A percentile compares a stretch with the other conserved stretches of the same genome.
Conservation (phyloP, 2,888 invertebrate species). For the Enchytraeus crypticus region DNA sequence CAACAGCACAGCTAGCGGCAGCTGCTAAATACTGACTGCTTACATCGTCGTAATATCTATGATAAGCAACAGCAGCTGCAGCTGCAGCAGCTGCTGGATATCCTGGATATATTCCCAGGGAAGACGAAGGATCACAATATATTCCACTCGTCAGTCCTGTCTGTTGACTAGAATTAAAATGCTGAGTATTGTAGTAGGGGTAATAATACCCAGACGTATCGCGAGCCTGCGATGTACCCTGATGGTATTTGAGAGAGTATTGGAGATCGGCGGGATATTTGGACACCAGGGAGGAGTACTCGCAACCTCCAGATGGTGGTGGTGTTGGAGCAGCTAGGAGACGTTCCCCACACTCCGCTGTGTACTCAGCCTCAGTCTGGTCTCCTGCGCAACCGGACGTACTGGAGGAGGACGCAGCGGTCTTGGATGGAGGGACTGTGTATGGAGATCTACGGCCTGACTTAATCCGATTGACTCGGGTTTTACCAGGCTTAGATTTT, state of each 20-base stretch:
- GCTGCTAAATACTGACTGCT: background rate
- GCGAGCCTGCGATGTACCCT: background rate
- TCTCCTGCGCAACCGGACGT: background rate
- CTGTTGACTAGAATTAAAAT: background rate
- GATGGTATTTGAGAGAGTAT: background rate
- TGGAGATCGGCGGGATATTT: background rate
- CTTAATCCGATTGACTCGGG: conserved; percentile 33
- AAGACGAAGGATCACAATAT: conserved; percentile 3
- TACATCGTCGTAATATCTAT: conserved; percentile 4
- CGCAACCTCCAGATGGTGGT: background rate
- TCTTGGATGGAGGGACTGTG: conserved; percentile 24
- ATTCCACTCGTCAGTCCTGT: background rate
- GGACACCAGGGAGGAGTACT: background rate
- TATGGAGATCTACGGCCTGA: conserved; percentile 46
- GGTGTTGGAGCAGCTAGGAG: background rate
- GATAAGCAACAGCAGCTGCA: conserved; percentile 1
- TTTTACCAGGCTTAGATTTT: conserved; percentile 29
- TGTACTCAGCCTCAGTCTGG: background rate
- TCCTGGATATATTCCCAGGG: background rate
- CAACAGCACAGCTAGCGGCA: no score
- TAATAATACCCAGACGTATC: conserved; percentile 2
- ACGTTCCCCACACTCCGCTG: background rate
- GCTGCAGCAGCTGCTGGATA: background rate
- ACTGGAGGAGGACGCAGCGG: background rate
- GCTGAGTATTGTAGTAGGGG: background rate